Evolutionary conservation across 2,888 invertebrate species (phyloP).

Genomic region (Aproaerema taeniolella): DNA sequence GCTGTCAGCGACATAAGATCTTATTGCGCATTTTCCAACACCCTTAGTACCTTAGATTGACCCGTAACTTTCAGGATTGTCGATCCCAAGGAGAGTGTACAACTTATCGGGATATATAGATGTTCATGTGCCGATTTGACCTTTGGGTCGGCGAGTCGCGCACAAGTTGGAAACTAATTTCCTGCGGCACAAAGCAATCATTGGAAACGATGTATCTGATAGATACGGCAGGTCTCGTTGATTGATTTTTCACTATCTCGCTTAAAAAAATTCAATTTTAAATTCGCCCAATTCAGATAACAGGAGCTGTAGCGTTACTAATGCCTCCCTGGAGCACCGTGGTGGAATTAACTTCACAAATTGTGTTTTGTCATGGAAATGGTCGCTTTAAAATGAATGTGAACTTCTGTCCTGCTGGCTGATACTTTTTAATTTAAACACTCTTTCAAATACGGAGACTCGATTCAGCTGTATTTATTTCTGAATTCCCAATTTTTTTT

Average conservation of each 20-base stretch:
- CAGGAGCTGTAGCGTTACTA: neutral
- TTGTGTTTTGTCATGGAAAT: neutral
- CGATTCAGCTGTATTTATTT: too few species aligned
- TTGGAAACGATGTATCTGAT: conserved; percentile 37
- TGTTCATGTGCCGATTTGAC: conserved; percentile 3
- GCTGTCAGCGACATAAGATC: too few species aligned
- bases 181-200: conserved; percentile 68
- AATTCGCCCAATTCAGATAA: neutral
- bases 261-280: neutral
- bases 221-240: conserved; percentile 37
- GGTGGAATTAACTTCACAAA: neutral
- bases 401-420: too few species aligned
- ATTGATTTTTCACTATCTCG: conserved; percentile 40
- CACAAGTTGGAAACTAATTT: conserved; percentile 66
- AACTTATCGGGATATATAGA: neutral
- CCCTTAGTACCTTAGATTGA: conserved; percentile 1
- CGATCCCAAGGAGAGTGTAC: neutral
- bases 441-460: too few species aligned
- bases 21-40: conserved; percentile 1
- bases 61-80: conserved; percentile 7
- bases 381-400: too few species aligned
- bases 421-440: too few species aligned
- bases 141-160: conserved; percentile 31
- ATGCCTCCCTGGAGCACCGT: neutral
- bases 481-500: too few species aligned